A percentile compares a stretch with the other conserved stretches of the same genome.
phyloP scores from a whole-genome alignment of 2,888 invertebrate species.

The Oxyscelio sp. region DNA sequence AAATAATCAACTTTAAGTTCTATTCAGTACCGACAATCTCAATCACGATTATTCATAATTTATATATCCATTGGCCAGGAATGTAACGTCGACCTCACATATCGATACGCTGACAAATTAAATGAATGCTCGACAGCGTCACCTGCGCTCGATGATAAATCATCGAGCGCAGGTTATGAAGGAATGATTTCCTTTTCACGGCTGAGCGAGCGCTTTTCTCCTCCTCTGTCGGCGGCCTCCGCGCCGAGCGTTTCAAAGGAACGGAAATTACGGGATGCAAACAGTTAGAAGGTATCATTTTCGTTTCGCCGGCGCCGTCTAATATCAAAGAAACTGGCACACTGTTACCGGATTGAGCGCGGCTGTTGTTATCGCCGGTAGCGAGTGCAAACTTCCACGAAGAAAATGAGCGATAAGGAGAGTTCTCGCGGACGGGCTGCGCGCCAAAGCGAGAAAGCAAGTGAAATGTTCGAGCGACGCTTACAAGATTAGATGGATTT shows the following conservation, averaged over 20 bases:
- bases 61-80: too few relatives aligned
- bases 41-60: too few relatives aligned
- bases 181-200: not conserved
- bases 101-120: not conserved
- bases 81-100: not conserved
- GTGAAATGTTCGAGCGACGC: too few relatives aligned
- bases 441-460: too few relatives aligned
- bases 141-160: not conserved
- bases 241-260: not conserved
- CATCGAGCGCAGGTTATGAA: not conserved
- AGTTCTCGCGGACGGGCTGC: too few relatives aligned
- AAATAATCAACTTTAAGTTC: too few relatives aligned
- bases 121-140: not conserved
- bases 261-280: conserved; percentile 6
- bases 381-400: too few relatives aligned
- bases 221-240: not conserved
- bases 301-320: conserved; percentile 13
- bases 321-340: conserved; percentile 27
- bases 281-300: conserved; percentile 19
- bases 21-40: too few relatives aligned
- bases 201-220: not conserved
- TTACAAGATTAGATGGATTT: too few relatives aligned
- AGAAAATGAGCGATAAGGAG: too few relatives aligned
- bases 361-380: too few relatives aligned
- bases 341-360: too few relatives aligned